Evolutionary conservation across 2,888 invertebrate genomes (phyloP), one percentile per base, ranked within the genome.

Genomic region (Sarcophaga variegata): DNA sequence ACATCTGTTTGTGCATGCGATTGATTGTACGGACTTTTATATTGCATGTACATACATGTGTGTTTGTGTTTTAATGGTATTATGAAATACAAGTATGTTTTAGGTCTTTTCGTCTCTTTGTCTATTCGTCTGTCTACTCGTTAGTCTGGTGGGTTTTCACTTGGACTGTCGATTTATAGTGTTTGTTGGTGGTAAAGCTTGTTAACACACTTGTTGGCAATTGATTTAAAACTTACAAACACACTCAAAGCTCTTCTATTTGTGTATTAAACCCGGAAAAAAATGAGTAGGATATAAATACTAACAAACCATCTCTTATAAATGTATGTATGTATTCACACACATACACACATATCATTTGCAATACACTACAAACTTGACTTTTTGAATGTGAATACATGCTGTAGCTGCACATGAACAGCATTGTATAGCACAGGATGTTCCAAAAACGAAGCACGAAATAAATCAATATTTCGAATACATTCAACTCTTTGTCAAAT

Each of bases 131-230:
- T 66, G 27, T 12, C 22, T 66, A 72, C 12, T 78, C 12, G 14
- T 54, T 12, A 60, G 49, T 12, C 22, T 66, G 83, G 17, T 78
- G 62, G 63, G n/a, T 63, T 63, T 67, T 54, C 69, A 54, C 63
- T 37, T 22, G 62, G 62, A 37, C 74, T n/a, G n/a, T 20, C 72
- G 59, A 66, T 62, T 78, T 75, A 37, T 45, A 66, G 64, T 85
- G 79, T 66, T 85, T 83, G 85, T 66, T 79, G 70, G 75, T 82
- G 78, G 74, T 64, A 74, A 78, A 82, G 82, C 79, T 82, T 85
- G 82, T 82, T 82, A 82, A 75, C 82, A 85, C 85, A 85, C 85
- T 82, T 82, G 82, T 85, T 85, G 82, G 85, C 82, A 78, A 78
- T 81, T 81, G 71, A 81, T 81, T 81, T 85, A 69, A 77, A 81